These are phyloP conservation scores for Phyllopteryx taeniolatus DNA, from an alignment of 2,113 vertebrate species.

Conservation along the genomic window DNA sequence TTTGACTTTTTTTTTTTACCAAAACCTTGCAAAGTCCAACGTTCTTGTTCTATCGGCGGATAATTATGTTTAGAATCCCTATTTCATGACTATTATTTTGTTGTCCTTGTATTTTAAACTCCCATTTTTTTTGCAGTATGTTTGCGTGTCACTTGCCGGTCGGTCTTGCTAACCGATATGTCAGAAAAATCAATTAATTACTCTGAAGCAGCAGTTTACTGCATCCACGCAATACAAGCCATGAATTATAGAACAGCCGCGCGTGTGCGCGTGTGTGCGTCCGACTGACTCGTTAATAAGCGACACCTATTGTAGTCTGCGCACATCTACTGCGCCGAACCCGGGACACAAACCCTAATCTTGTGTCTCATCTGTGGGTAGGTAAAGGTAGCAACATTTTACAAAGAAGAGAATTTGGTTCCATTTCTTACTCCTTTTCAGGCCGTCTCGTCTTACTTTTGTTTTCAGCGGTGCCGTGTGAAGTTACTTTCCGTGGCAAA, in stretches of 20 bases:
- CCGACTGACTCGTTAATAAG: conserved; percentile 44
- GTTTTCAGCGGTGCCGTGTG: too few species aligned
- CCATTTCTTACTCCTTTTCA: too few species aligned
- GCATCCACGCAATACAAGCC: conserved; percentile 81
- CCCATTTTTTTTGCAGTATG: conserved; percentile 29
- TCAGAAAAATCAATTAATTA: conserved; percentile 99
- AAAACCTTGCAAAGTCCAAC: not conserved
- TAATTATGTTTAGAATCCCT: not conserved
- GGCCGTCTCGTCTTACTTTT: too few species aligned
- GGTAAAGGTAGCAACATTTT: too few species aligned
- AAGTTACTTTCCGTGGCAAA: too few species aligned
- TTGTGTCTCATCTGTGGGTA: too few species aligned
- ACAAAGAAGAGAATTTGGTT: too few species aligned
- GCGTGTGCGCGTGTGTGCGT: not conserved
- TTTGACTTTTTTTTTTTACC: too few species aligned
- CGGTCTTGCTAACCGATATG: conserved; percentile 88
- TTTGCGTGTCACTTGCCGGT: conserved; percentile 78
- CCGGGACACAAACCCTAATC: too few species aligned
- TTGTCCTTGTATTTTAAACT: conserved; percentile 3
- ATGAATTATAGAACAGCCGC: conserved; percentile 92
- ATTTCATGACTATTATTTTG: not conserved
- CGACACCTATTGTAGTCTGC: conserved; percentile 17
- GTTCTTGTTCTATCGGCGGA: not conserved
- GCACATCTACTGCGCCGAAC: not conserved
- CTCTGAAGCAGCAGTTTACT: conserved; percentile 94